Evolutionary conservation across 1,140 invertebrate genomes (phyloP).

Genomic region (Drosophila setifemur): DNA sequence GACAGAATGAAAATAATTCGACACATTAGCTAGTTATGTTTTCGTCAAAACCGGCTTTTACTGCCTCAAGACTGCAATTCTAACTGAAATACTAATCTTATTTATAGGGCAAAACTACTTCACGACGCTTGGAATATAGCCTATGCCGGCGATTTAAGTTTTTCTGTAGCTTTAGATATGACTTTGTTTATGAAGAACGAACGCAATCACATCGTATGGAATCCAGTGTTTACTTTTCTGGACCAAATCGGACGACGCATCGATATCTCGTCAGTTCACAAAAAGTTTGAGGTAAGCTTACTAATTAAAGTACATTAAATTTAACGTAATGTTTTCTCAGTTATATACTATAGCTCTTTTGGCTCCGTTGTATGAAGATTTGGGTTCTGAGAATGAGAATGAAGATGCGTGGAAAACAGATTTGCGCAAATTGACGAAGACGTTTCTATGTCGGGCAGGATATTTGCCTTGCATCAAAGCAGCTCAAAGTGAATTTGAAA

Average conservation of each 20-base stretch:
- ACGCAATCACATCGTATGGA: constrained; percentile 89
- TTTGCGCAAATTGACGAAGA: constrained; percentile 85
- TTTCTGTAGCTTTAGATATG: constrained; percentile 88
- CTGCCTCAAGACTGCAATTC: too few species aligned
- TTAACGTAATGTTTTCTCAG: constrained; percentile 78
- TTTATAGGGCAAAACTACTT: constrained; percentile 87
- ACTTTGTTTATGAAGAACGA: constrained; percentile 88
- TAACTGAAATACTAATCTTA: neutral
- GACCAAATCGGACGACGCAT: constrained; percentile 89
- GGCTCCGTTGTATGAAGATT: constrained; percentile 87
- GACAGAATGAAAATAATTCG: too few species aligned
- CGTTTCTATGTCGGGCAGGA: constrained; percentile 88
- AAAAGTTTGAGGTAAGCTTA: constrained; percentile 86
- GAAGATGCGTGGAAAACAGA: constrained; percentile 86
- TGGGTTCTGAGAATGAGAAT: constrained; percentile 83
- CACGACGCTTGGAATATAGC: constrained; percentile 91
- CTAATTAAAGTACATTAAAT: neutral
- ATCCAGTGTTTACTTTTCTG: constrained; percentile 90
- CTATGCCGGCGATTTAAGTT: constrained; percentile 89
- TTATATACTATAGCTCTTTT: constrained; percentile 86
- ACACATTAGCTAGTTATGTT: too few species aligned
- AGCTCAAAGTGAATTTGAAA: constrained; percentile 86
- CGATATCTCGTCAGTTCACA: constrained; percentile 85
- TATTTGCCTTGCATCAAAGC: constrained; percentile 88
- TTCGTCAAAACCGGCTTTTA: too few species aligned